Evolutionary conservation across 2,113 vertebrate genomes (phyloP).

Genomic region (Salvator merianae): DNA sequence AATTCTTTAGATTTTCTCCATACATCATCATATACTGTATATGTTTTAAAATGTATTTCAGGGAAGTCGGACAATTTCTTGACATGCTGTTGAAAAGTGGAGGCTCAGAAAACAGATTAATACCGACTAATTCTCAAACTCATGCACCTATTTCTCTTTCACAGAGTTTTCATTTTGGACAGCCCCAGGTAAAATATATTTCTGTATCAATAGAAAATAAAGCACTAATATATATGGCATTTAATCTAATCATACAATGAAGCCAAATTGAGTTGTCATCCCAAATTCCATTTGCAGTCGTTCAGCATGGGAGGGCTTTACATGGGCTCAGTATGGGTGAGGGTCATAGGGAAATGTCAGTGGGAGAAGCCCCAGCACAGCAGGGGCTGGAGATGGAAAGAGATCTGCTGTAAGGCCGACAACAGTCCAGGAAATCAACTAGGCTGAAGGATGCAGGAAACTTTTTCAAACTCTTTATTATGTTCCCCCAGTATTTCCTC

Average conservation of each 20-base stretch:
- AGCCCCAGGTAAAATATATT: slow-evolving; percentile 45
- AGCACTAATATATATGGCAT: neutral
- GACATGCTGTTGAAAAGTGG: slow-evolving; percentile 13
- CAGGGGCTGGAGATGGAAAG: neutral
- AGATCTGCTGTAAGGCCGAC: neutral
- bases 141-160: slow-evolving; percentile 56
- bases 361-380: neutral
- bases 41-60: slow-evolving; percentile 61
- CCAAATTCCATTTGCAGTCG: neutral
- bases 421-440: neutral
- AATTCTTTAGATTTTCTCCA: slow-evolving; percentile 3
- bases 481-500: too few relatives aligned
- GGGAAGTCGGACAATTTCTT: slow-evolving; percentile 40
- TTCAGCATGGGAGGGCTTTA: neutral
- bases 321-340: neutral
- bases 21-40: neutral
- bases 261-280: neutral
- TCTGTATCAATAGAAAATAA: neutral
- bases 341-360: neutral
- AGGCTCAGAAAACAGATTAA: slow-evolving; percentile 26
- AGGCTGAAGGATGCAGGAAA: neutral
- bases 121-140: slow-evolving; percentile 24
- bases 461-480: neutral
- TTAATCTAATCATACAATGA: neutral
- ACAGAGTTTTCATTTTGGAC: slow-evolving; percentile 60